Percentiles rank a stretch among this genome's conserved stretches.
phyloP scores from a whole-genome alignment of 2,888 invertebrate species.

The Leucophenga montana region DNA sequence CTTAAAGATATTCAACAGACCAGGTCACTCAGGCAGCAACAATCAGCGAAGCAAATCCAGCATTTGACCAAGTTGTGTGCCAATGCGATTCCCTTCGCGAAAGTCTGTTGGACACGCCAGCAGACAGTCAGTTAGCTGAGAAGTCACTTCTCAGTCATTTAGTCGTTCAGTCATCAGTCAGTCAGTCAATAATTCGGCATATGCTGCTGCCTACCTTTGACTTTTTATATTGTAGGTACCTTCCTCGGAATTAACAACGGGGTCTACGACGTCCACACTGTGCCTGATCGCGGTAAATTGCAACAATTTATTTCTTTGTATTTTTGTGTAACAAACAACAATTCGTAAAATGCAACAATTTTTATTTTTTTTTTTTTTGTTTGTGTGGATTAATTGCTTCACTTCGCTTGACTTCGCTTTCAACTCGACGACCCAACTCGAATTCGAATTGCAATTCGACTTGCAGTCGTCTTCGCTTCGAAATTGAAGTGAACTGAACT shows the following conservation, averaged over 20 bases:
- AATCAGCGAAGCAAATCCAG: conserved; percentile 59
- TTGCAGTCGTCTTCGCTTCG: not conserved
- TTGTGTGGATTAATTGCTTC: conserved; percentile 55
- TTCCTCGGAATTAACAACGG: conserved; percentile 42
- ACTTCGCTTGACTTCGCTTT: not conserved
- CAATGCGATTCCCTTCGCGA: conserved; percentile 26
- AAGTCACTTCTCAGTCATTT: conserved; percentile 24
- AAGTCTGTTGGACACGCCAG: conserved; percentile 28
- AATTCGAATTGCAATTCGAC: conserved; percentile 15
- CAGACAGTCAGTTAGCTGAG: conserved; percentile 38
- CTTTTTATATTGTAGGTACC: conserved; percentile 37
- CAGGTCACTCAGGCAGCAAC: conserved; percentile 47
- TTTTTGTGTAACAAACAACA: conserved; percentile 26
- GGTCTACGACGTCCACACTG: conserved; percentile 30
- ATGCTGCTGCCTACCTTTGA: conserved; percentile 41
- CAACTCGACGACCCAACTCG: not conserved
- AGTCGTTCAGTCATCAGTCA: conserved; percentile 32
- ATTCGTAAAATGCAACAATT: conserved; percentile 26
- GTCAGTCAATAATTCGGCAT: conserved; percentile 64
- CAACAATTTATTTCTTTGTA: conserved; percentile 53
- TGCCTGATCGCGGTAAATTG: conserved; percentile 56
- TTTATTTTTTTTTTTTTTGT: conserved; percentile 29
- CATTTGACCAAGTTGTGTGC: conserved; percentile 41
- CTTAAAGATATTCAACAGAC: conserved; percentile 1
- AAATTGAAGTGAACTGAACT: conserved; percentile 22